These are phyloP conservation scores for Chaenogobius annularis DNA, from an alignment of 2,113 vertebrate genomes.

Conservation along the genomic window DNA sequence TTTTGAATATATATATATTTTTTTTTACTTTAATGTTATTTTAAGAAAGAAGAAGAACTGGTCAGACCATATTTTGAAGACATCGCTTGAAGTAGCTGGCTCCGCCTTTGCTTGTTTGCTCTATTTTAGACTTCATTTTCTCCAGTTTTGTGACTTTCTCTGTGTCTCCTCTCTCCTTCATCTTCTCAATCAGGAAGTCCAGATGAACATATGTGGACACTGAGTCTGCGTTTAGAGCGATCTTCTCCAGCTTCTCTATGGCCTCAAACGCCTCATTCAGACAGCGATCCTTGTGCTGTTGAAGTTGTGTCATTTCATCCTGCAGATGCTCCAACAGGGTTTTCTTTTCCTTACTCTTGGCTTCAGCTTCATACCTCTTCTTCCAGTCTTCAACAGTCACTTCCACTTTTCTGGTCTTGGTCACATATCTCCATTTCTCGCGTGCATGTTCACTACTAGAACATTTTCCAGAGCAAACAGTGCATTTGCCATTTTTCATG, in stretches of 20 bases:
- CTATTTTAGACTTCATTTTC: not conserved
- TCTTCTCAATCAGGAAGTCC: not conserved
- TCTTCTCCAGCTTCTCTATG: not conserved
- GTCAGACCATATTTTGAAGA: too few species aligned
- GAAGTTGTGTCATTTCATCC: not conserved
- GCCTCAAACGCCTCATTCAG: not conserved
- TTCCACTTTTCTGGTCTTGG: not conserved
- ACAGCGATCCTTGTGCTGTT: not conserved
- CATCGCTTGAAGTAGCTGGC: not conserved
- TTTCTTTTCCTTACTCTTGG: not conserved
- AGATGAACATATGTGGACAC: not conserved
- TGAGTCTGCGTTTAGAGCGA: not conserved
- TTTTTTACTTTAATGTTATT: too few species aligned
- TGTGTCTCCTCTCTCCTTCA: not conserved
- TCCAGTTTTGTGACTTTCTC: not conserved
- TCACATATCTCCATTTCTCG: not conserved
- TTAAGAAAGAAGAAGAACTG: too few species aligned
- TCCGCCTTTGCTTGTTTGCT: not conserved
- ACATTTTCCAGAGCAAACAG: not conserved
- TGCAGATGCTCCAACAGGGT: not conserved
- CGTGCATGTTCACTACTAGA: not conserved
- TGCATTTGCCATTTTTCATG: not conserved
- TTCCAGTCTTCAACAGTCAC: not conserved
- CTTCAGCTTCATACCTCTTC: not conserved
- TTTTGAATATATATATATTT: too few species aligned